Percentiles rank a stretch among this genome's conserved stretches.
Conservation (phyloP, 2,113 vertebrate genomes). For the Ameiurus melas region DNA sequence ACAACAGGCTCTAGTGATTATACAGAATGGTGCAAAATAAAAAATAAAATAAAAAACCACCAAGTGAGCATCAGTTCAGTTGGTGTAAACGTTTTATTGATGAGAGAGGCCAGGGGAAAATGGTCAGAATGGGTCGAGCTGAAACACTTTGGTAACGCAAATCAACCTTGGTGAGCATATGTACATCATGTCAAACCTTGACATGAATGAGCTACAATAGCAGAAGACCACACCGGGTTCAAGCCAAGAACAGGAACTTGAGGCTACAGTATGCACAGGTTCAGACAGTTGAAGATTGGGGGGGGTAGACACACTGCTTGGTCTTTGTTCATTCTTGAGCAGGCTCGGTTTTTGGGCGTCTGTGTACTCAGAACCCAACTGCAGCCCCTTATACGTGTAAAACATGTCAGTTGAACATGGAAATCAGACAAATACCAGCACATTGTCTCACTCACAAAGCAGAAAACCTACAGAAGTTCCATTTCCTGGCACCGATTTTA, state of each 20-base stretch:
- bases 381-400: neutral
- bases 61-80: neutral
- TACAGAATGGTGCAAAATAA: too few species aligned
- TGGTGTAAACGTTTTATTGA: neutral
- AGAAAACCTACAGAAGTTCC: neutral
- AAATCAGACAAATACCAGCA: neutral
- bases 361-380: neutral
- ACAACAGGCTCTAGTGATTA: neutral
- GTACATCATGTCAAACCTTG: neutral
- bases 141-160: neutral
- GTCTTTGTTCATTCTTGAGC: neutral
- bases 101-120: neutral
- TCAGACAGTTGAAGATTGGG: neutral
- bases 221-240: neutral
- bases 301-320: neutral
- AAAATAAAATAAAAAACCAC: too few species aligned
- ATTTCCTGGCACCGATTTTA: neutral
- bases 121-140: neutral
- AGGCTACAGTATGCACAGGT: neutral
- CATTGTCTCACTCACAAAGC: neutral
- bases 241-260: neutral
- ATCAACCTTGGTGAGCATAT: neutral
- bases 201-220: neutral
- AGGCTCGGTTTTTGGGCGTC: neutral
- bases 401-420: neutral